Evolutionary conservation across 2,797 vertebrate genomes (phyloP), one percentile per base, ranked within the genome.

Genomic region (Otolemur crassicaudatus): DNA sequence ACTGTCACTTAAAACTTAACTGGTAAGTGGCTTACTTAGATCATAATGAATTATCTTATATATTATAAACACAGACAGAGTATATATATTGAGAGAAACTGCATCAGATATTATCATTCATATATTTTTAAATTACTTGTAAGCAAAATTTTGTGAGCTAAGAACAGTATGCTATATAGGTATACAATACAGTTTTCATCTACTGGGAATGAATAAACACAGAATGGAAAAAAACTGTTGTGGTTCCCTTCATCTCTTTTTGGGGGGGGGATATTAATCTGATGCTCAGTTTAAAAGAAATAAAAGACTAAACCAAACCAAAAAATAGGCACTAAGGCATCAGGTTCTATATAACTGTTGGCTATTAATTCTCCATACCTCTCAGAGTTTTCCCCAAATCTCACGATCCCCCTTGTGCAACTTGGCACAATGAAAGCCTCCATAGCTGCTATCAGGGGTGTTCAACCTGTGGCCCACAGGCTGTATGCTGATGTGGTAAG

Each of bases 91-190:
- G n/a, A 37, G 34, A 37, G 22, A 72, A 76, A 75, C 5, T 37
- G 70, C 92, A 92, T 67, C 56, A 60, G 56, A 60, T 91, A 13
- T 82, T 91, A 93, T 81, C 37, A 70, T 60, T 85, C 91, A 75
- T 23, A 31, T 58, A 43, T 67, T 83, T 93, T 95, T 81, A n/a
- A 96, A 90, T 61, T 84, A 76, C 3, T 61, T 80, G 34, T 88
- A 86, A 94, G 69, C 86, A 34, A 95, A 94, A 88, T 10, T 86
- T 87, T n/a, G 17, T 75, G 27, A 82, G 25, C 91, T 93, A 91
- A 94, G 65, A 94, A 37, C 76, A 94, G 31, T 46, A 91, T 91
- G 17, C 22, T 79, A 0, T 23, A 58, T 23, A 80, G 77, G 53
- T 80, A 87, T 23, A 72, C 1, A 77, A 87, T 20, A 72, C 1